Base-by-base conservation (phyloP, 2,113 vertebrate genomes). In the Leptosomus discolor region DNA sequence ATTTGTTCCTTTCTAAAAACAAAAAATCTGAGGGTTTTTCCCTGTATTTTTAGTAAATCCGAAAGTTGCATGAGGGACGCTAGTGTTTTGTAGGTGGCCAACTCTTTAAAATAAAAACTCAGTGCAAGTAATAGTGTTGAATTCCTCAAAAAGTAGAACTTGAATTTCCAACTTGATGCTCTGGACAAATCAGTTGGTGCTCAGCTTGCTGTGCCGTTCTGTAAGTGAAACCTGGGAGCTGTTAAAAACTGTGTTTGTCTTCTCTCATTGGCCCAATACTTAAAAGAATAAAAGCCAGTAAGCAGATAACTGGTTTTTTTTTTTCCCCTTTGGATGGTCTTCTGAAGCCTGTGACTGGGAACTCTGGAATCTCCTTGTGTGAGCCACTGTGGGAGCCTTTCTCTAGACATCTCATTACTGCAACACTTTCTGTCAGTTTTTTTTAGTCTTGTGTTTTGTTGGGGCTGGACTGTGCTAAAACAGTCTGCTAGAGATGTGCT, bases 1-100 rank as follows among this genome's bases (percentile, higher is more conserved):
- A 23, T 82, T 95, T 90, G 87, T 94, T 95, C 94, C 54, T 91
- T 84, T 86, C 83, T 85, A 58, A 96, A 96, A 95, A 64, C 74
- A 92, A 93, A 91, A 94, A 80, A 41, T 8, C 58, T 56, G 60
- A 79, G 57, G 57, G 14, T 85, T 61, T 83, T 87, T 60, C 45
- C 10, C 5, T 30, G 8, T 87, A 50, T 84, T 94, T 92, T 87
- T 78, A 87, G 76, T 70, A 82, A 75, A 85, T 68, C 16, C 64
- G 1, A 15, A 78, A 80, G 54, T 41, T 75, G 39, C 5, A 2
- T 7, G 54, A 74, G 46, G 41, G 22, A 8, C 77, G 54, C 41
- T 81, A 3, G 20, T 68, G 67, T 53, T 71, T 77, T 37, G 14
- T 60, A 60, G 54, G 46, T 18, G 39, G 68, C 15, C 46, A 73